Evolutionary conservation across 2,888 invertebrate species (phyloP), one percentile per base, ranked within the genome.

Genomic region (Unio delphinus): DNA sequence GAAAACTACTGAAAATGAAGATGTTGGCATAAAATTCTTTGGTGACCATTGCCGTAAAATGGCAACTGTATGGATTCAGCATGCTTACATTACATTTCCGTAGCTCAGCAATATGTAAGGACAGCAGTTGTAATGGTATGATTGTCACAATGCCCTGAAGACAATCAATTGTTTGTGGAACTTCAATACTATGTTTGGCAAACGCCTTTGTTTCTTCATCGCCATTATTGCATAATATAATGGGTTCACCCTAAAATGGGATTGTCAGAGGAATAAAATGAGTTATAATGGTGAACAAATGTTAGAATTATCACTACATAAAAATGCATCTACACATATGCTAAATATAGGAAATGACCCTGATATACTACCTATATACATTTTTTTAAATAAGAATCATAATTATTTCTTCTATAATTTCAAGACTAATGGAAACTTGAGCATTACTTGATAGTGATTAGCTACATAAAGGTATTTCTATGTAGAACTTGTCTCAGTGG

Each of bases 121-220:
- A 98, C 34, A 99, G 92, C 71, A 99, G 92, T 91, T 99, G 99
- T 95, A 99, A 95, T 18, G 99, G 99, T 89, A 99, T 99, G 70
- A 99, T 98, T 0, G 98, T 97, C 28, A 99, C 92, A 83, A 99
- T 94, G 74, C 98, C 98, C 91, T 91, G 93, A 34, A 99, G 93
- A 89, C 99, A 99, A 90, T 99, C 99, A n/a, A 99, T 99, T 1
- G 97, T 97, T 90, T 94, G 95, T 30, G 99, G 99, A 70, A 99
- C 94, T 90, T 96, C 95, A 64, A 99, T 92, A 74, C 92, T 92
- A 79, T 94, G 94, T 62, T 94, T 94, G 1, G 95, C 94, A 83
- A 94, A 93, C 2, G 92, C 90, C 88, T 94, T 93, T 0, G 97
- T 97, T 89, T 98, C 98, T 18, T 91, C 92, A 89, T 99, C 98